Evolutionary conservation across 2,888 invertebrate species (phyloP).

Genomic region (Cephus pulcher): DNA sequence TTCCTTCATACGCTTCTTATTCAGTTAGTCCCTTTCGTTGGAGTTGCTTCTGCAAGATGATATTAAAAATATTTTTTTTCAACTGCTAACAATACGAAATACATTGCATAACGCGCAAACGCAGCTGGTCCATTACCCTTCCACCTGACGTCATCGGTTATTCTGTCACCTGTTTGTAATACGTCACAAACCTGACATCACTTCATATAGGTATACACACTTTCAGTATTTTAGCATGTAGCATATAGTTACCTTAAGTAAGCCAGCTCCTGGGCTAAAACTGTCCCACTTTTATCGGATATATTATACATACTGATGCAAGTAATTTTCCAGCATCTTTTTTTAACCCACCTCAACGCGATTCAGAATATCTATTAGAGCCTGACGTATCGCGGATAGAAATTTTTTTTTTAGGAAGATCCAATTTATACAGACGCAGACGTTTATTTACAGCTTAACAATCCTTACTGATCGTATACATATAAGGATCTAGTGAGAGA

Average conservation of each 20-base stretch:
- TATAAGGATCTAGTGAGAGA: not conserved
- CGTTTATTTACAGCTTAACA: not conserved
- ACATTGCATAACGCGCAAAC: constrained; percentile 31
- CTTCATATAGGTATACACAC: not conserved
- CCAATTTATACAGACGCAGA: not conserved
- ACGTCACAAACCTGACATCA: constrained; percentile 33
- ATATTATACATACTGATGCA: not conserved
- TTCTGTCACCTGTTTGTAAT: constrained; percentile 40
- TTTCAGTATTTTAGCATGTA: not conserved
- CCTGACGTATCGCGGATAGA: not conserved
- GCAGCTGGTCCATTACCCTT: constrained; percentile 34
- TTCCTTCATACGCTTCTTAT: not conserved
- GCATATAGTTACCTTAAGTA: not conserved
- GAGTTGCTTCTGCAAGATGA: not conserved
- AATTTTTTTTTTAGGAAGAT: not conserved
- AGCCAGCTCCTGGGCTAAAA: not conserved
- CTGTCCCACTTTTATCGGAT: not conserved
- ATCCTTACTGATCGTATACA: not conserved
- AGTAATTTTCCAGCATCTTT: not conserved
- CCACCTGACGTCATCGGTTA: constrained; percentile 34
- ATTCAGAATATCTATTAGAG: not conserved
- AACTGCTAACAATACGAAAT: not conserved
- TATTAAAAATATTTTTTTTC: not conserved
- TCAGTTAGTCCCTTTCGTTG: not conserved
- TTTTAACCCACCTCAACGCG: not conserved